These are phyloP conservation scores for Lacanobia oleracea DNA, from an alignment of 2,888 invertebrate species.

Conservation along the genomic window DNA sequence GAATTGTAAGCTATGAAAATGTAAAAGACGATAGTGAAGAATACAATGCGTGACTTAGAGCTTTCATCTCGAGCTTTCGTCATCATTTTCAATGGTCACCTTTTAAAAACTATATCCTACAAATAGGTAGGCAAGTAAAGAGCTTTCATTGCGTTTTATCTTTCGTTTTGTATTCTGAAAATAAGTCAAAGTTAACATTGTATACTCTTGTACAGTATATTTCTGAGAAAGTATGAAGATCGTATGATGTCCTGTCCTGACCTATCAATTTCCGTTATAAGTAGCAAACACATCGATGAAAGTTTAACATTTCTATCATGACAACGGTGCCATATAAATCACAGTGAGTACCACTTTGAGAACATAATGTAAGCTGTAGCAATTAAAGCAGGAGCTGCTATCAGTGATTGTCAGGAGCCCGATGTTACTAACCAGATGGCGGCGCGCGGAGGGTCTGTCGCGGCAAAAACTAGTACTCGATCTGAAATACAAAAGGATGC, in stretches of 20 bases:
- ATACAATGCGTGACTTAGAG: background rate
- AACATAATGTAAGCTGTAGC: slow-evolving; percentile 66
- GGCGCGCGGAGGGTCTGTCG: slow-evolving; percentile 83
- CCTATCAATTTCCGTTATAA: background rate
- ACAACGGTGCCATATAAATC: slow-evolving; percentile 65
- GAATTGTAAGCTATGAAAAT: slow-evolving; percentile 14
- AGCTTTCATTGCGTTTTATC: no score
- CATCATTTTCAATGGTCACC: no score
- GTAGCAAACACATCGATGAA: slow-evolving; percentile 6
- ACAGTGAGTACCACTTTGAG: slow-evolving; percentile 70
- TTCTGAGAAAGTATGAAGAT: no score
- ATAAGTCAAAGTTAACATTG: no score
- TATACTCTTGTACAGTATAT: no score
- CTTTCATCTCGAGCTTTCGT: background rate
- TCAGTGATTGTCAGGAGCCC: slow-evolving; percentile 84
- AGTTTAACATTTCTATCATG: slow-evolving; percentile 42
- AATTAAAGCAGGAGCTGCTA: slow-evolving; percentile 75
- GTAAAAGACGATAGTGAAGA: background rate
- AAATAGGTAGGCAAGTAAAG: no score
- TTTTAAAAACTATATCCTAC: no score
- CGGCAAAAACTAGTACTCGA: slow-evolving; percentile 75
- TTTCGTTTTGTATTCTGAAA: no score
- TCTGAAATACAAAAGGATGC: slow-evolving; percentile 56
- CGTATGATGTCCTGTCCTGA: no score
- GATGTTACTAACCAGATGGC: slow-evolving; percentile 89